These are phyloP conservation scores for Dryoscopus gambensis DNA, from an alignment of 2,113 vertebrate species.

Conservation along the genomic window DNA sequence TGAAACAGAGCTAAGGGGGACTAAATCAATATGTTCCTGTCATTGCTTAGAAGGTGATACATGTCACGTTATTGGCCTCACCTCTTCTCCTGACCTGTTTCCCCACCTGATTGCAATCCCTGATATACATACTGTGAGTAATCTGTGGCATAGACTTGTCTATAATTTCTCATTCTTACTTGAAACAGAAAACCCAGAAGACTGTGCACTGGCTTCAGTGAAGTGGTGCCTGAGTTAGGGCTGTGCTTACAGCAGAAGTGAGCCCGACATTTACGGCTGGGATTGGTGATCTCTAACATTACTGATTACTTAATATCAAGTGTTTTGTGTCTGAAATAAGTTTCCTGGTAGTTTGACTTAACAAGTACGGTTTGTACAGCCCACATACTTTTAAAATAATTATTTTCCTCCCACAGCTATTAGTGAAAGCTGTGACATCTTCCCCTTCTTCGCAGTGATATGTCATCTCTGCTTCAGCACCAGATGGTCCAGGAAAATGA, in stretches of 20 bases:
- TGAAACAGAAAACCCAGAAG: background rate
- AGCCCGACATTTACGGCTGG: background rate
- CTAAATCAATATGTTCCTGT: slow-evolving; percentile 3
- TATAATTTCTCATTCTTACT: background rate
- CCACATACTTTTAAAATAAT: slow-evolving; percentile 68
- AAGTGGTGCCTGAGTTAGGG: background rate
- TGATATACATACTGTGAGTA: background rate
- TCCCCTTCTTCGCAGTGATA: slow-evolving; percentile 56
- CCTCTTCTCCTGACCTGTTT: background rate
- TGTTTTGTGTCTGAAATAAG: slow-evolving; percentile 53
- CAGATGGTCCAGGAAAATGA: slow-evolving; percentile 66
- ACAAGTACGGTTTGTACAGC: slow-evolving; percentile 59
- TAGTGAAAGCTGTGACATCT: slow-evolving; percentile 66
- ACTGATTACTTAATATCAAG: slow-evolving; percentile 51
- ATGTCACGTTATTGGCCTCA: background rate
- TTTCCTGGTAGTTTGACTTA: slow-evolving; percentile 61
- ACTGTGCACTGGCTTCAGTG: background rate
- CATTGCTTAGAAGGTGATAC: background rate
- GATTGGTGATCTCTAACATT: slow-evolving; percentile 12
- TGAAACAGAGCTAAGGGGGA: background rate
- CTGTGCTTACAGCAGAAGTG: background rate
- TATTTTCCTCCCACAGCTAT: slow-evolving; percentile 67
- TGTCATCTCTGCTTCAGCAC: slow-evolving; percentile 60
- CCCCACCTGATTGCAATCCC: slow-evolving; percentile 8
- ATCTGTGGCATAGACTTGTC: background rate